phyloP scores from a whole-genome alignment of 2,797 vertebrate genomes.

The Clamator glandarius region DNA sequence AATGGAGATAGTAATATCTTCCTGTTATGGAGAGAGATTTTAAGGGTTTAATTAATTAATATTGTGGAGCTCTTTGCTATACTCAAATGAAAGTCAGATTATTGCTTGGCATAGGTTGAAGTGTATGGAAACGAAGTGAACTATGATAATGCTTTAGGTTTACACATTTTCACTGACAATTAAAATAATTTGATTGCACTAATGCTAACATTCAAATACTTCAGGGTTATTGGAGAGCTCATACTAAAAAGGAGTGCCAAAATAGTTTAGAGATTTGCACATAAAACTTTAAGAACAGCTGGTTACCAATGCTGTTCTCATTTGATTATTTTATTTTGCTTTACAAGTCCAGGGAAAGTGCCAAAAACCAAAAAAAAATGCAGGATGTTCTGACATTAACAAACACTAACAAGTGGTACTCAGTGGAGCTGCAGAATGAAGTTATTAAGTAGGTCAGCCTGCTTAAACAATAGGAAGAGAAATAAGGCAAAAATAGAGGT shows the following conservation, averaged over 20 bases:
- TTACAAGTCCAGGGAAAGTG: neutral
- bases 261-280: neutral
- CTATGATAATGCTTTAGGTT: conserved; percentile 15
- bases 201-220: neutral
- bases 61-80: neutral
- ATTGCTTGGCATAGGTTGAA: conserved; percentile 14
- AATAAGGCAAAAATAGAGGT: neutral
- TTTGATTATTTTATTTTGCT: neutral
- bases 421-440: neutral
- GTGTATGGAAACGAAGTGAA: conserved; percentile 2
- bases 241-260: neutral
- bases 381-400: conserved; percentile 9
- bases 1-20: conserved; percentile 47
- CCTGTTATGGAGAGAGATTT: neutral
- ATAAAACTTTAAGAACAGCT: neutral
- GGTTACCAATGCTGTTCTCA: neutral
- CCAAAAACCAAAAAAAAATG: neutral
- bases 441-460: conserved; percentile 41
- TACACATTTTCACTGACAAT: conserved; percentile 19
- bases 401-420: conserved; percentile 1
- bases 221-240: neutral
- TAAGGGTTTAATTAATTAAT: conserved; percentile 55
- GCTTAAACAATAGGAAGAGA: neutral
- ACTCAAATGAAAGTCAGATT: conserved; percentile 19
- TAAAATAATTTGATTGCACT: conserved; percentile 13